Evolutionary conservation across 2,113 vertebrate species (phyloP), one percentile per base, ranked within the genome.

Genomic region (Leucosticte australis): DNA sequence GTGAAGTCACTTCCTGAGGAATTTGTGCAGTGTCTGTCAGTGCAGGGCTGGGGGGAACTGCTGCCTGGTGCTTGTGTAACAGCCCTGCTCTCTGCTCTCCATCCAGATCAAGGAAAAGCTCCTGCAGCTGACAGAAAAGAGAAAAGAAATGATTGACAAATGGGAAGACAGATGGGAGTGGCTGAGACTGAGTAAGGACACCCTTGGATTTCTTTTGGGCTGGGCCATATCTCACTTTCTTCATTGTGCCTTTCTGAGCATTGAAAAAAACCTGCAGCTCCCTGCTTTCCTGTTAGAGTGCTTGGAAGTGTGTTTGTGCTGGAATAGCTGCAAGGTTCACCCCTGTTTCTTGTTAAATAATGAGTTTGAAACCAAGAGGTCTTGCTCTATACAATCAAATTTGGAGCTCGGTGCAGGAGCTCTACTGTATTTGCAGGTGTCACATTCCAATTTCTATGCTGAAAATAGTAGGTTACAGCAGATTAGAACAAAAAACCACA

Each of bases 91-190:
- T 89, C 39, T 97, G 71, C 81, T 81, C 83, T 91, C 74, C 9
- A 56, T 81, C 26, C 97, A 99, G 99, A 99, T 99, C 83, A 99
- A 99, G 94, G 99, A 99, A 86, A 99, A 99, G 96, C 97, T 99
- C 91, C 97, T 99, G 85, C 99, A 99, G 96, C 97, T 99, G 97
- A 99, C 99, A 0, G 99, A 99, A 95, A 99, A 99, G 97, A 99
- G 99, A 97, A 99, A 99, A 98, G 99, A 99, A 92, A 99, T 99
- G 99, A 99, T 99, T 96, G 99, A 99, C 98, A 99, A 99, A 86
- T 99, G 99, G 99, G 99, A 99, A 98, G 99, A 99, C 97, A 98
- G 99, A 95, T 99, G 99, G 99, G 99, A 99, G 91, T 99, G 99
- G 99, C 98, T 99, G n/a, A 98, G 99, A 98, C 97, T 99, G 97